Percentiles rank a stretch among this genome's conserved stretches.
Evolutionary conservation across 1,140 invertebrate genomes (phyloP).

Genomic region (Pseudomyrmex pallidus): DNA sequence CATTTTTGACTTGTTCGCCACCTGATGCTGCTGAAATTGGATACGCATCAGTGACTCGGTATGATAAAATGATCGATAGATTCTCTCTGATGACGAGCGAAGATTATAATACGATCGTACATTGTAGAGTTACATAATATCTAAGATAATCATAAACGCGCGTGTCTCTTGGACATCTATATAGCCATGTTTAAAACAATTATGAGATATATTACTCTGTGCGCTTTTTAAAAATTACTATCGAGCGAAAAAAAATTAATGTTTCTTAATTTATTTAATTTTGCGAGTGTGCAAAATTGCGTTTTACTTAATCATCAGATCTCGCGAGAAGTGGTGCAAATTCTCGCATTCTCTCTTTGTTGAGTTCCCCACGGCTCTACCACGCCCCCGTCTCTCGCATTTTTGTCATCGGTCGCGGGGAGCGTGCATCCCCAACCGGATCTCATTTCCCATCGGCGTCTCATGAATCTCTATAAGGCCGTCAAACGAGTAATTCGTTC

Average conservation of each 20-base stretch:
- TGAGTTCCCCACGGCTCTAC: constrained; percentile 1
- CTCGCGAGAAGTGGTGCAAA: constrained; percentile 12
- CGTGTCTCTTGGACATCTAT: background rate
- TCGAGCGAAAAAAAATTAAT: too few relatives aligned
- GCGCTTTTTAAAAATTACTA: too few relatives aligned
- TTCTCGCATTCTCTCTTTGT: constrained; percentile 11
- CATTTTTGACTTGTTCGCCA: background rate
- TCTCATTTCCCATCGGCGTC: constrained; percentile 70
- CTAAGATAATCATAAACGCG: background rate
- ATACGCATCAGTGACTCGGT: background rate
- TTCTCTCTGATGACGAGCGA: too few relatives aligned
- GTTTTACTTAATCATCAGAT: constrained; percentile 30
- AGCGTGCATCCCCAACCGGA: constrained; percentile 61
- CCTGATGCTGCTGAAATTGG: background rate
- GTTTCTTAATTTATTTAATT: background rate
- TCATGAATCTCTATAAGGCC: constrained; percentile 79
- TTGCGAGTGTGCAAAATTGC: background rate
- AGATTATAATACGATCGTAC: background rate
- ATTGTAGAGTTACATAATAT: constrained; percentile 12
- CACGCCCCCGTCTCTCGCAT: constrained; percentile 65
- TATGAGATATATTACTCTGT: too few relatives aligned
- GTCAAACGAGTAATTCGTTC: constrained; percentile 80
- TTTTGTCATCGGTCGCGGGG: constrained; percentile 62
- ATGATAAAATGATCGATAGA: background rate
- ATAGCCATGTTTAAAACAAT: too few relatives aligned